Base-by-base conservation (phyloP, 2,888 invertebrate genomes). In the Macaria notata region DNA sequence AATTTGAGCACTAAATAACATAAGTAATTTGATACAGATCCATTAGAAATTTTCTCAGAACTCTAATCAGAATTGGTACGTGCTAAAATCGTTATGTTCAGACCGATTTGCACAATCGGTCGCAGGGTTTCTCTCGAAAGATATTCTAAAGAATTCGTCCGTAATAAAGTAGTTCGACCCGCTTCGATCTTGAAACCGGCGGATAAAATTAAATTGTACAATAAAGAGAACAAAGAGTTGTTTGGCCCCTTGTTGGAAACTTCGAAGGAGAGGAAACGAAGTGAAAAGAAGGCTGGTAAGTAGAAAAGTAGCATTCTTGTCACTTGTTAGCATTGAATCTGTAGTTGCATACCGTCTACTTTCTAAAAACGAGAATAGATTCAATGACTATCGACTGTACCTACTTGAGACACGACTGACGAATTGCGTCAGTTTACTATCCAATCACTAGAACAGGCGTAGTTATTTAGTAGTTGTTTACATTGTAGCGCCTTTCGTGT, bases 191-290 rank as follows among this genome's bases (percentile, higher is more conserved):
- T 92, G 71, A 90, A 86, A 67, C 88, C 86, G 61, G 85, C 83
- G 3, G 87, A 92, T 58, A 83, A 86, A 59, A 65, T 92, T 4
- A 92, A 91, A 72, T 75, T 84, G 57, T 88, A 86, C 67, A 80
- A 92, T 62, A 90, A 81, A 68, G 93, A 93, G 62, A 91, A 91
- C 61, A 92, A 92, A 68, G 79, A 83, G 42, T 61, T 92, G 5
- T 93, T 92, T 61, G 93, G 93, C 4, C 83, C 88, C 0, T 69
- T 93, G 51, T 63, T 92, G 44, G 93, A 93, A 68, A 88, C 86
- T 0, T 88, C 79, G 59, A 86, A 84, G 68, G 78, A 92, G 70
- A 90, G 83, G 73, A 83, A 78, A 67, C 81, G 76, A 71, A 87
- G 84, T 41, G 69, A 78, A 57, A 75, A 76, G 66, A 87, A 88